Percentiles rank a stretch among this genome's conserved stretches.
Evolutionary conservation across 2,888 invertebrate genomes (phyloP).

Genomic region (Caenorhabditis uteleia): DNA sequence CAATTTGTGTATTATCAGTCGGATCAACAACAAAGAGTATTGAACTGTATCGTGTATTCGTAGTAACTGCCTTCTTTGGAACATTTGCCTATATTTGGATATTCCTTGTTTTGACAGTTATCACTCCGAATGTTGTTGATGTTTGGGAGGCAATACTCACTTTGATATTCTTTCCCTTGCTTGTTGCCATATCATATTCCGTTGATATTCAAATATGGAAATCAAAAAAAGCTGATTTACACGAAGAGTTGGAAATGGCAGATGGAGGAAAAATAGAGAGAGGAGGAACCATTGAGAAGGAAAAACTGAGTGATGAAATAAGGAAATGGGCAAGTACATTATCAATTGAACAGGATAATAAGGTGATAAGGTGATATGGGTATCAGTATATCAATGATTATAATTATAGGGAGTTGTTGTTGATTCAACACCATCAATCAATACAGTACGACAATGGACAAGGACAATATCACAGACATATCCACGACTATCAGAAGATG

Average conservation of each 20-base stretch:
- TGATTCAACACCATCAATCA: constrained; percentile 32
- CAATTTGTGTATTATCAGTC: constrained; percentile 73
- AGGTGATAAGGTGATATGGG: too few species aligned
- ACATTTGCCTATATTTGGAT: constrained; percentile 76
- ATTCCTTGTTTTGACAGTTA: constrained; percentile 69
- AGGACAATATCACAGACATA: constrained; percentile 46
- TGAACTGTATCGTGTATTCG: constrained; percentile 70
- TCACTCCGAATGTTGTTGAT: constrained; percentile 50
- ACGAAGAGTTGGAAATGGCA: constrained; percentile 34
- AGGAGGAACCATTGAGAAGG: constrained; percentile 3
- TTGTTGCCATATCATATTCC: constrained; percentile 74
- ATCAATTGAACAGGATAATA: constrained; percentile 7
- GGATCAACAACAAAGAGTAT: constrained; percentile 39
- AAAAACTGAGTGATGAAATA: constrained; percentile 34
- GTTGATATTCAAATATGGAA: constrained; percentile 72
- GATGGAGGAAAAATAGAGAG: constrained; percentile 14
- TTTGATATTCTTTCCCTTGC: constrained; percentile 74
- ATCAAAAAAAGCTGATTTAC: constrained; percentile 21
- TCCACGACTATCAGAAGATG: constrained; percentile 52
- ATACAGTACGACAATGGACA: constrained; percentile 42
- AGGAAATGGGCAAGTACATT: constrained; percentile 37
- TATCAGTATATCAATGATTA: constrained; percentile 8
- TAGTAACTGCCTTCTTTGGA: constrained; percentile 70
- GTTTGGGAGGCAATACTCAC: constrained; percentile 75
- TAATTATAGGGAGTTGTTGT: constrained; percentile 22